Conservation (phyloP, 2,888 invertebrate genomes). For the Harpalus rubripes region DNA sequence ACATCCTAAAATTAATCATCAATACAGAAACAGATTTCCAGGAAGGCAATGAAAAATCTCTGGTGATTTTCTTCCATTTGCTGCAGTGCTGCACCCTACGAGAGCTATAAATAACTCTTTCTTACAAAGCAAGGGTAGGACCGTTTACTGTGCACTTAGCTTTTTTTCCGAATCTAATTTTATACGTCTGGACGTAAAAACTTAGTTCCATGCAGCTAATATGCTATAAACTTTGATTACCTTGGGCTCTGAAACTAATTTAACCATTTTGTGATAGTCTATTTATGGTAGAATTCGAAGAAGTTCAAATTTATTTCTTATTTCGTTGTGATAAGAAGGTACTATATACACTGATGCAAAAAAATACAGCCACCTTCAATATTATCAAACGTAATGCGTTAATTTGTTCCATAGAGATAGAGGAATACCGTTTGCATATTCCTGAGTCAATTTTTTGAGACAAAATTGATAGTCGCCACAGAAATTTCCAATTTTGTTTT, state of each 20-base stretch:
- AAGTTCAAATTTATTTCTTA: background rate
- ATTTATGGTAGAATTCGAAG: background rate
- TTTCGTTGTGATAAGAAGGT: no score
- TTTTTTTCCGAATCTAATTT: background rate
- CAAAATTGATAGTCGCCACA: no score
- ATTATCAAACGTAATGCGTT: no score
- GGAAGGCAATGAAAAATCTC: background rate
- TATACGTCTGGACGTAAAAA: background rate
- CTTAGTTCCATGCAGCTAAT: conserved; percentile 1
- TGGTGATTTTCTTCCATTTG: background rate
- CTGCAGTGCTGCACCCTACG: background rate
- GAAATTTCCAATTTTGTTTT: no score
- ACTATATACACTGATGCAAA: no score
- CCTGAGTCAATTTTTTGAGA: no score
- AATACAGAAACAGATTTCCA: background rate
- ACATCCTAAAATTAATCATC: background rate
- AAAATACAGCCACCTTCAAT: no score
- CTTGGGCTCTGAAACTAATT: background rate
- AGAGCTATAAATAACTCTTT: background rate
- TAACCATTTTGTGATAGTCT: background rate
- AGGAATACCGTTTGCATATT: no score
- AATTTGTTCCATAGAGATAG: no score
- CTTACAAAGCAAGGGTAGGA: background rate
- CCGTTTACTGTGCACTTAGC: background rate
- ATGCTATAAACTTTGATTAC: conserved; percentile 3